Conservation (phyloP, 2,797 vertebrate species). For the Coracias cyanogaster region DNA sequence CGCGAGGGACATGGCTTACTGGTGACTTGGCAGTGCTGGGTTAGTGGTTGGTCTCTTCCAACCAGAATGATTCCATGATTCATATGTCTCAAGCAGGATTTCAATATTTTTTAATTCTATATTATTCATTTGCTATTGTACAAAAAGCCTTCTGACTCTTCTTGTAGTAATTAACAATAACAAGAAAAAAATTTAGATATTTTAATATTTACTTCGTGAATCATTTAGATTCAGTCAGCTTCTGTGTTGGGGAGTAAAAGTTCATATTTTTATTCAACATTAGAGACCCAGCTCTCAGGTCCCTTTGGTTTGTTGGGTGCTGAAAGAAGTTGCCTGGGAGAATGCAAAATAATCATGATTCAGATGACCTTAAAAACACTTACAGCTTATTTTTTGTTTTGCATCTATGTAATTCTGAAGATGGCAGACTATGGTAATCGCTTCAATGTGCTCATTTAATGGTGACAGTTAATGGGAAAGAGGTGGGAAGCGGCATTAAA, state of each 20-base stretch:
- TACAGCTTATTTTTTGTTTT: neutral
- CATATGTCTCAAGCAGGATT: fast-evolving
- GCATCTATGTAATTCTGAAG: neutral
- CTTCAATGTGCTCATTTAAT: neutral
- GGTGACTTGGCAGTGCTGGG: neutral
- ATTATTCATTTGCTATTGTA: neutral
- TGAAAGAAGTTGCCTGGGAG: neutral
- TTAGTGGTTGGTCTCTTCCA: neutral
- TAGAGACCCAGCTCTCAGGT: neutral
- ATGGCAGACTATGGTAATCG: neutral
- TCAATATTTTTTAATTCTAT: neutral
- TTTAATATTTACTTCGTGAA: neutral
- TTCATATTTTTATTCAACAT: neutral
- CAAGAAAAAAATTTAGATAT: neutral
- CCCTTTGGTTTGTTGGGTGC: neutral
- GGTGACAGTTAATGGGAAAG: neutral
- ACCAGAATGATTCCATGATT: neutral
- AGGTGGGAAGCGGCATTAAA: neutral
- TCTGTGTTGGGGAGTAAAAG: fast-evolving
- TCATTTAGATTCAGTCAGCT: fast-evolving
- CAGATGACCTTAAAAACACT: neutral
- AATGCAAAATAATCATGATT: neutral
- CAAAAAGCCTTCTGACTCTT: neutral
- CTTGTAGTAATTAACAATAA: neutral
- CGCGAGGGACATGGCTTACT: neutral